phyloP scores from a whole-genome alignment of 2,113 vertebrate species.

The Pollimyrus isidori region DNA sequence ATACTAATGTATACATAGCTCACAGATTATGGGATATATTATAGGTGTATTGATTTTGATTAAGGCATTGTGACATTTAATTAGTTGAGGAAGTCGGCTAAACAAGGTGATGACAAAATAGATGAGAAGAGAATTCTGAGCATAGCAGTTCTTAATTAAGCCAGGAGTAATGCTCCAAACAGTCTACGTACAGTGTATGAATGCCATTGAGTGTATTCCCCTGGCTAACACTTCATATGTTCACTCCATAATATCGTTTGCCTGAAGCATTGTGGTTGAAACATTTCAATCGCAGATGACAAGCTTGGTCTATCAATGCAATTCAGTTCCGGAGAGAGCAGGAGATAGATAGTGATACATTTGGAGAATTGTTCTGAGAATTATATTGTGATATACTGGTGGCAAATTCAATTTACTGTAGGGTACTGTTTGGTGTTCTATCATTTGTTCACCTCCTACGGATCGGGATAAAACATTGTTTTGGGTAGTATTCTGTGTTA shows the following conservation, averaged over 20 bases:
- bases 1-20: background rate
- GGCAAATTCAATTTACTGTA: background rate
- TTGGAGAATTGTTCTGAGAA: background rate
- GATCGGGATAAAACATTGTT: background rate
- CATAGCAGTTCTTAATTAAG: background rate
- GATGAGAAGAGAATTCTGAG: background rate
- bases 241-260: background rate
- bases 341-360: background rate
- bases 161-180: background rate
- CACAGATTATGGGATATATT: background rate
- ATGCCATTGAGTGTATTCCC: background rate
- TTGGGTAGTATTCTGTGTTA: background rate
- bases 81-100: background rate
- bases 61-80: background rate
- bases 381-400: background rate
- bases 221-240: background rate
- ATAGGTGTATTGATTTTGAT: background rate
- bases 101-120: background rate
- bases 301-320: background rate
- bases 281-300: background rate
- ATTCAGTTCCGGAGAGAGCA: background rate
- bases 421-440: background rate
- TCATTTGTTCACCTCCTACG: background rate
- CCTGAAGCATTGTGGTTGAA: background rate
- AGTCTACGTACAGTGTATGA: background rate